phyloP scores from a whole-genome alignment of 2,113 vertebrate genomes.

The Sinocyclocheilus grahami region DNA sequence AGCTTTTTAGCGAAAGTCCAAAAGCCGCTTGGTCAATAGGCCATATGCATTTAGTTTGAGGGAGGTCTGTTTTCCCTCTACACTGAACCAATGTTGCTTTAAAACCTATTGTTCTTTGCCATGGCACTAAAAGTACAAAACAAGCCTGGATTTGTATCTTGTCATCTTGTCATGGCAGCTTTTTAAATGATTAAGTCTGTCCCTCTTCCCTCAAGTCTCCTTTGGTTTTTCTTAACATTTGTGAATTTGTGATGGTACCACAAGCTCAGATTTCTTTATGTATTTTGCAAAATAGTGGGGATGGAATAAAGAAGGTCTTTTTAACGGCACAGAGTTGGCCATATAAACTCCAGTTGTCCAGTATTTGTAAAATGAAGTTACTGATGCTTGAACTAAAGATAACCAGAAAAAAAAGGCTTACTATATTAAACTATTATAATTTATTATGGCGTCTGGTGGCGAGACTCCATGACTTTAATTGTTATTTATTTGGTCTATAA shows the following conservation, averaged over 20 bases:
- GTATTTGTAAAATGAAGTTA: constrained; percentile 7
- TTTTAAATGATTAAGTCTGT: constrained; percentile 26
- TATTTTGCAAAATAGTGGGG: not conserved
- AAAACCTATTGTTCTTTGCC: constrained; percentile 40
- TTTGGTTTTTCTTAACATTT: not conserved
- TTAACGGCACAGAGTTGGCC: not conserved
- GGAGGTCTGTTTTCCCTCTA: constrained; percentile 64
- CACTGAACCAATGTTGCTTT: constrained; percentile 51
- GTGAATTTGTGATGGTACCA: not conserved
- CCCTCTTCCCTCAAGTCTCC: not conserved
- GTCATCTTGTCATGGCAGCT: constrained; percentile 32
- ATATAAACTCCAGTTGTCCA: not conserved
- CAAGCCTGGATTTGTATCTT: constrained; percentile 43
- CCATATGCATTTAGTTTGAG: constrained; percentile 51
- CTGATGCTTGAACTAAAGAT: constrained; percentile 37
- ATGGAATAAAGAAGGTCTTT: not conserved
- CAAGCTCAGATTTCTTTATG: not conserved
- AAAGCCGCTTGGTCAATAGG: constrained; percentile 60
- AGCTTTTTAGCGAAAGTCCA: constrained; percentile 68
- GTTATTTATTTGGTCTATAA: constrained; percentile 68
- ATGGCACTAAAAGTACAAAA: constrained; percentile 31
- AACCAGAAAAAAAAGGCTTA: constrained; percentile 27
- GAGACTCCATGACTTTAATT: constrained; percentile 74
- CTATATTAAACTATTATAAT: constrained; percentile 71
- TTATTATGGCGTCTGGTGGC: constrained; percentile 68